phyloP scores from a whole-genome alignment of 2,113 vertebrate genomes.

The Pluvianellus socialis region DNA sequence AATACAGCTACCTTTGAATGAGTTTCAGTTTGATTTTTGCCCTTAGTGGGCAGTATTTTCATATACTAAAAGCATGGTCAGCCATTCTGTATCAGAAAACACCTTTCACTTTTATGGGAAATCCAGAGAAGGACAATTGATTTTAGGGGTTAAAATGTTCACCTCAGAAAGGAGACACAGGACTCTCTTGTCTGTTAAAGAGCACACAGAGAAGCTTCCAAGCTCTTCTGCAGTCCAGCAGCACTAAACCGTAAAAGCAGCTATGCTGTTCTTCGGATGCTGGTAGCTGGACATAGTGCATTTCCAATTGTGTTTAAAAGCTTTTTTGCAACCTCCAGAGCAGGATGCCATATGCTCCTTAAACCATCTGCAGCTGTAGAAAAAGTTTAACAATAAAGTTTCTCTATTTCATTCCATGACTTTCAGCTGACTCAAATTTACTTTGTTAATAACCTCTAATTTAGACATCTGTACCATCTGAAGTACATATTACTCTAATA shows the following conservation, averaged over 20 bases:
- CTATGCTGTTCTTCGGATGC: not conserved
- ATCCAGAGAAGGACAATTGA: not conserved
- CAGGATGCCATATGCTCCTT: not conserved
- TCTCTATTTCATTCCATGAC: not conserved
- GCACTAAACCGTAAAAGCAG: not conserved
- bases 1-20: not conserved
- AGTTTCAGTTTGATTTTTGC: not conserved
- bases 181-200: not conserved
- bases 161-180: not conserved
- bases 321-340: not conserved
- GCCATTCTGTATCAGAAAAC: not conserved
- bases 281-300: not conserved
- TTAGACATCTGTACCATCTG: not conserved
- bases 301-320: not conserved
- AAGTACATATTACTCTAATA: not conserved
- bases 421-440: not conserved
- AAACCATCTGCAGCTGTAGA: not conserved
- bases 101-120: not conserved
- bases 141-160: not conserved
- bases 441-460: not conserved
- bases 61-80: not conserved
- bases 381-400: not conserved
- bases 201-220: not conserved
- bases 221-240: not conserved
- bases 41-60: not conserved